Conservation (phyloP, 2,888 invertebrate species). For the Pyrgus malvae region DNA sequence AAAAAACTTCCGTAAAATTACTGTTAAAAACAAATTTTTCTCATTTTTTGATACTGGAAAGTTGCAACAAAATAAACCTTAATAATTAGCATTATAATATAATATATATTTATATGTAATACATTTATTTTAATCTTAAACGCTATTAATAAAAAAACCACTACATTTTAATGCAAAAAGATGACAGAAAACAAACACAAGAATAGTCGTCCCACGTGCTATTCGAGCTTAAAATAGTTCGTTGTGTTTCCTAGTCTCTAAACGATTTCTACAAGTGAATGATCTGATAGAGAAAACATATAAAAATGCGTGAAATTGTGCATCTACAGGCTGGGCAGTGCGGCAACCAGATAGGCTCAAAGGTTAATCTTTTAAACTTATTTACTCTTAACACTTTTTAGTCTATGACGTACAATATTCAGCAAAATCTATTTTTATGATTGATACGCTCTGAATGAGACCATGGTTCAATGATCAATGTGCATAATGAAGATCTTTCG, state of each 20-base stretch:
- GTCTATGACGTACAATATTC: slow-evolving; percentile 32
- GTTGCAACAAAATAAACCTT: too few relatives aligned
- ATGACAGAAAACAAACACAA: slow-evolving; percentile 5
- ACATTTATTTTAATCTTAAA: too few relatives aligned
- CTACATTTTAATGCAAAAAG: neutral
- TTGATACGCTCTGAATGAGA: slow-evolving; percentile 28
- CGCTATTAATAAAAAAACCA: too few relatives aligned
- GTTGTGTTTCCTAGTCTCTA: slow-evolving; percentile 33
- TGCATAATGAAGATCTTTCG: slow-evolving; percentile 15
- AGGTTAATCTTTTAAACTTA: slow-evolving; percentile 78
- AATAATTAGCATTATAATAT: neutral
- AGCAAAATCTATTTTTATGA: slow-evolving; percentile 41
- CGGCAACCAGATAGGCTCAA: slow-evolving; percentile 96
- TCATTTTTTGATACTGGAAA: too few relatives aligned
- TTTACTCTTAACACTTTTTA: slow-evolving; percentile 26
- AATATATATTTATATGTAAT: too few relatives aligned
- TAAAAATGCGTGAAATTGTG: slow-evolving; percentile 93
- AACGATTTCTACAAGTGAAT: slow-evolving; percentile 44
- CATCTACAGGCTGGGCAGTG: slow-evolving; percentile 95
- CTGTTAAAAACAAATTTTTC: too few relatives aligned
- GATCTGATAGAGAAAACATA: slow-evolving; percentile 35
- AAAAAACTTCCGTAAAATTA: too few relatives aligned
- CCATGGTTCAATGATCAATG: slow-evolving; percentile 21
- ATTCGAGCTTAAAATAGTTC: slow-evolving; percentile 41
- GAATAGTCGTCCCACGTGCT: slow-evolving; percentile 39